Evolutionary conservation across 2,888 invertebrate species (phyloP).

Genomic region (Euproctis similis): DNA sequence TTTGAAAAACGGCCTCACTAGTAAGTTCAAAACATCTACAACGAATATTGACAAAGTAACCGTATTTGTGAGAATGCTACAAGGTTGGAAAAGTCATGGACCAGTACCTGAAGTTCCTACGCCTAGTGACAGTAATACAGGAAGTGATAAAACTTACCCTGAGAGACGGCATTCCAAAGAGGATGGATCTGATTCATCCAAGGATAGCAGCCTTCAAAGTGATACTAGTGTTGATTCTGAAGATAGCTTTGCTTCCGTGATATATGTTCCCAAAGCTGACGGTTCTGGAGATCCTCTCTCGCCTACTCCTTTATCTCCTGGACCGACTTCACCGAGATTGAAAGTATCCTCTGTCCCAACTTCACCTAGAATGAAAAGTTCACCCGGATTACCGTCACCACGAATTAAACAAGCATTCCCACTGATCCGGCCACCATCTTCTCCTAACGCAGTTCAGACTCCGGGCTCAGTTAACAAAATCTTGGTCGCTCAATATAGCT

Average conservation of each 20-base stretch:
- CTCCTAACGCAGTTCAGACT: constrained; percentile 72
- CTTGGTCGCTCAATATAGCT: constrained; percentile 74
- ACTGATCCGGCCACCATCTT: constrained; percentile 76
- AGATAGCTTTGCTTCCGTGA: constrained; percentile 94
- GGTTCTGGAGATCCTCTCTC: constrained; percentile 74
- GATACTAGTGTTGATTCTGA: constrained; percentile 96
- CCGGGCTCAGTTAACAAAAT: constrained; percentile 73
- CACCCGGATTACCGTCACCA: constrained; percentile 80
- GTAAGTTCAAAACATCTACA: constrained; percentile 87
- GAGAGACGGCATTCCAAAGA: constrained; percentile 88
- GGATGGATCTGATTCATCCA: constrained; percentile 91
- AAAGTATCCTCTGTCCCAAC: constrained; percentile 85
- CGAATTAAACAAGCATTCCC: constrained; percentile 80
- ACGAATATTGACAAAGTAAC: constrained; percentile 90
- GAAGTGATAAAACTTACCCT: constrained; percentile 56
- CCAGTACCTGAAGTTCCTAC: constrained; percentile 63
- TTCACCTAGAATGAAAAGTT: constrained; percentile 83
- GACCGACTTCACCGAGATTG: constrained; percentile 77
- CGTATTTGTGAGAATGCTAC: constrained; percentile 89
- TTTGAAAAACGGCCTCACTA: constrained; percentile 87
- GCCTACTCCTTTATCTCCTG: constrained; percentile 77
- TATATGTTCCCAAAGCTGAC: constrained; percentile 90
- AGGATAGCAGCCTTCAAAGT: constrained; percentile 92
- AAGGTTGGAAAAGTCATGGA: constrained; percentile 84
- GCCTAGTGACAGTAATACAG: constrained; percentile 61